phyloP scores from a whole-genome alignment of 2,888 invertebrate species.

The Eupithecia abbreviata region DNA sequence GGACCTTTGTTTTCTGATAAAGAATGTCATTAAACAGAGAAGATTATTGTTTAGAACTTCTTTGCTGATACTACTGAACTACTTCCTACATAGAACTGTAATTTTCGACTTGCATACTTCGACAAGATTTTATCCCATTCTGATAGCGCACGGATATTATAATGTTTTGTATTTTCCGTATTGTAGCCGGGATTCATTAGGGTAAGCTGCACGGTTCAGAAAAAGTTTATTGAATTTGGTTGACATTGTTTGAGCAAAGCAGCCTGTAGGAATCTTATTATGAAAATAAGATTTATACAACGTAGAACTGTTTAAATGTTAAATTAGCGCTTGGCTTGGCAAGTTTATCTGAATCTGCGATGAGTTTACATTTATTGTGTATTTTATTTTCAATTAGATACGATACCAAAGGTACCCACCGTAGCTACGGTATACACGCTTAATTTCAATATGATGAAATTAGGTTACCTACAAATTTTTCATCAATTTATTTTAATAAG shows the following conservation, averaged over 20 bases:
- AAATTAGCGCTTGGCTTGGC: neutral
- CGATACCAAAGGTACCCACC: too few relatives aligned
- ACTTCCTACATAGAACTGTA: neutral
- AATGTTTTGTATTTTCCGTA: slow-evolving; percentile 37
- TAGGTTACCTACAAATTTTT: too few relatives aligned
- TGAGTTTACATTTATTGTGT: neutral
- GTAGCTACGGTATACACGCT: too few relatives aligned
- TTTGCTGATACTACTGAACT: neutral
- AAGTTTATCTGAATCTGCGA: neutral
- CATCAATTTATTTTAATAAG: too few relatives aligned
- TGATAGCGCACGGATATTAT: neutral
- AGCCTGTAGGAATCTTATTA: neutral
- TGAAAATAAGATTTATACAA: neutral
- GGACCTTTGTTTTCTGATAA: too few relatives aligned
- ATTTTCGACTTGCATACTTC: neutral
- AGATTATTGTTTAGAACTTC: neutral
- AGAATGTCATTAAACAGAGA: too few relatives aligned
- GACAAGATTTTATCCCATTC: neutral
- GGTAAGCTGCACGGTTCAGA: slow-evolving; percentile 8
- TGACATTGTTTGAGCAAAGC: neutral
- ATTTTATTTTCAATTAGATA: too few relatives aligned
- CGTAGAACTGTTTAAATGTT: neutral
- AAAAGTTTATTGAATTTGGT: slow-evolving; percentile 6
- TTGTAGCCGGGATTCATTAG: slow-evolving; percentile 29
- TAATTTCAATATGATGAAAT: too few relatives aligned